These are phyloP conservation scores for Prosapia bicincta DNA, from an alignment of 2,888 invertebrate genomes.

Conservation along the genomic window DNA sequence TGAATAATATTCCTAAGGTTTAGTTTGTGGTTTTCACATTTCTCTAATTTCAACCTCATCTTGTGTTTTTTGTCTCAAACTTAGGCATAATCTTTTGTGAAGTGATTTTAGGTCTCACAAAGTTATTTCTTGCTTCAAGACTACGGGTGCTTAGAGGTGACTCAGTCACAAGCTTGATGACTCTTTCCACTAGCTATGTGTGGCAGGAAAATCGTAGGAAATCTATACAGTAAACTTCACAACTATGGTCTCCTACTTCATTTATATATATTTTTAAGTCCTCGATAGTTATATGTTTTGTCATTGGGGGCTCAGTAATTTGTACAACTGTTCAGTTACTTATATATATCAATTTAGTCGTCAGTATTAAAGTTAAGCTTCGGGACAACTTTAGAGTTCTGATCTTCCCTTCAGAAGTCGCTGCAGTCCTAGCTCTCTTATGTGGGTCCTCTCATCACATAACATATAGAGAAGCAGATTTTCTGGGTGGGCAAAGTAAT, in stretches of 20 bases:
- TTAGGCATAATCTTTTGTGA: no score
- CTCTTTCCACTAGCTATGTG: neutral
- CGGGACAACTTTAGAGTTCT: neutral
- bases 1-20: no score
- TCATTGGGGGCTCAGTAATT: constrained; percentile 2
- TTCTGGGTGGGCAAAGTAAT: neutral
- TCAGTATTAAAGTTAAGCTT: constrained; percentile 1
- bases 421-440: neutral
- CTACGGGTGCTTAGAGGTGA: neutral
- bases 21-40: no score
- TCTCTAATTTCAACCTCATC: no score
- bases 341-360: neutral
- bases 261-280: constrained; percentile 6
- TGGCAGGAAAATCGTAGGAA: constrained; percentile 2
- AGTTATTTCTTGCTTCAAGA: constrained; percentile 4
- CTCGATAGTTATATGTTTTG: neutral
- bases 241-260: neutral
- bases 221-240: no score
- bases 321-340: neutral
- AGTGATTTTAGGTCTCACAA: no score
- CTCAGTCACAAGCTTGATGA: constrained; percentile 5
- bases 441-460: neutral
- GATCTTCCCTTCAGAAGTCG: neutral
- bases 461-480: constrained; percentile 10
- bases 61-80: no score